Conservation (phyloP, 2,113 vertebrate species). For the Tichodroma muraria region DNA sequence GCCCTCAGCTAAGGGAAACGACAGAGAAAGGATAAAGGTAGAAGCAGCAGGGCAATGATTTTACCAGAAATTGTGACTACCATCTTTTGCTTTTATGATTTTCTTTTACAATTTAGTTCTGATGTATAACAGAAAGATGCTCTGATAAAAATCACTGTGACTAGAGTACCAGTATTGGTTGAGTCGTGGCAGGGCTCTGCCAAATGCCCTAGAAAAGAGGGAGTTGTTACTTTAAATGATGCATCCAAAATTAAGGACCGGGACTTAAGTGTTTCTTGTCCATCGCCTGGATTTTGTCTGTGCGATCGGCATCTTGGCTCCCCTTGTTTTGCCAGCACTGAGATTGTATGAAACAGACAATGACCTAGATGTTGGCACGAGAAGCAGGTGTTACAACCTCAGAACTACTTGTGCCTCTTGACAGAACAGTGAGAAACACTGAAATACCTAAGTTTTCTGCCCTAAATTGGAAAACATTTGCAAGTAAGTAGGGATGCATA, state of each 20-base stretch:
- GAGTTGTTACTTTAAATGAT: neutral
- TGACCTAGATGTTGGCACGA: neutral
- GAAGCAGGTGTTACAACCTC: neutral
- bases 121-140: neutral
- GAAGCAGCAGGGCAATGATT: neutral
- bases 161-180: neutral
- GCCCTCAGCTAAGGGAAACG: neutral
- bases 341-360: neutral
- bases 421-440: neutral
- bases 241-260: neutral
- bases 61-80: neutral
- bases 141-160: neutral
- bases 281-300: neutral
- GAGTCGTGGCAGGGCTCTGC: neutral
- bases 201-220: neutral
- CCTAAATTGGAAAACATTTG: neutral
- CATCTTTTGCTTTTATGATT: rapidly evolving
- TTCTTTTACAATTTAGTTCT: neutral
- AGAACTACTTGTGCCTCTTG: neutral
- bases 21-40: neutral
- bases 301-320: neutral
- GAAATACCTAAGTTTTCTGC: neutral
- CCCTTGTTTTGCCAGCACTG: neutral
- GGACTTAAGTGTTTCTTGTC: neutral
- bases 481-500: neutral